Conservation (phyloP, 2,113 vertebrate species). For the Phrynosoma platyrhinos region DNA sequence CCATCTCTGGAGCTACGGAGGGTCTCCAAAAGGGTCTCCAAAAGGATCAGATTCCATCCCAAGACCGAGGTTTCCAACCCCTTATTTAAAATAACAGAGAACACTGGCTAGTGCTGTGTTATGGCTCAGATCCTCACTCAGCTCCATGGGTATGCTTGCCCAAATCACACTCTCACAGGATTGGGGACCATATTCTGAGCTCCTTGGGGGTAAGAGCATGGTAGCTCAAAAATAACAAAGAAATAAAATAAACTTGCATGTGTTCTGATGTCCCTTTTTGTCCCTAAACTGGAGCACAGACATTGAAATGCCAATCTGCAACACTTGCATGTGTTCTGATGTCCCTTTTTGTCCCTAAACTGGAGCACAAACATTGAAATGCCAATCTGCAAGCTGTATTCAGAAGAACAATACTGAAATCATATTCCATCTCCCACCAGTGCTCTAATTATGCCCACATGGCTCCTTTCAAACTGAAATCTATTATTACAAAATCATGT, state of each 20-base stretch:
- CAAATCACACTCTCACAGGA: background rate
- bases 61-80: no score
- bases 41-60: no score
- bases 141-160: background rate
- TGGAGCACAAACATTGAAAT: background rate
- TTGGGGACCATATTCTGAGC: background rate
- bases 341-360: no score
- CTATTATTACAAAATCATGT: slow-evolving; percentile 9
- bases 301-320: background rate
- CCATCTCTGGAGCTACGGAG: no score
- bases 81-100: no score
- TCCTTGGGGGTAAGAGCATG: background rate
- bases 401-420: slow-evolving; percentile 18
- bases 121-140: no score
- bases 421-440: background rate
- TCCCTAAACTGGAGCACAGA: no score
- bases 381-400: background rate
- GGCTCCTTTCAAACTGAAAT: slow-evolving; percentile 10
- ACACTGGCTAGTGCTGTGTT: no score
- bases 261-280: background rate
- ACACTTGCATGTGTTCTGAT: background rate
- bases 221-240: background rate
- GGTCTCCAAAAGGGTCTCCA: no score
- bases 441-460: background rate
- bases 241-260: slow-evolving; percentile 4